Conservation (phyloP, 2,888 invertebrate genomes). For the Tetropium fuscum region DNA sequence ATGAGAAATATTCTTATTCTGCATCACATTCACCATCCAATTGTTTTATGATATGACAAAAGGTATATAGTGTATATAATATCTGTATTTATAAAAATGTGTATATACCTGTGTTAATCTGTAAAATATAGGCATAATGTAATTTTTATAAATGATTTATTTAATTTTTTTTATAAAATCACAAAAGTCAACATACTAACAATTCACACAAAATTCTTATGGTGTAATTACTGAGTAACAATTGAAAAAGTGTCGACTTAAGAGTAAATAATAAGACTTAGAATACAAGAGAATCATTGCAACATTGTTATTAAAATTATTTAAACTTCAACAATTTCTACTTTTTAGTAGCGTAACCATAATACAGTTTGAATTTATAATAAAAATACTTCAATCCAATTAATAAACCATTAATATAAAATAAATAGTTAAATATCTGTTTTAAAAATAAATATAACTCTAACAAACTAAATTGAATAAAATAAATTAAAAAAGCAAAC, state of each 20-base stretch:
- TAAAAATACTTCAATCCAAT: slow-evolving; percentile 48
- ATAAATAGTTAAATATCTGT: slow-evolving; percentile 42
- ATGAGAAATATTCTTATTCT: no score
- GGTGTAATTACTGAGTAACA: slow-evolving; percentile 36
- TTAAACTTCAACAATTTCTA: slow-evolving; percentile 53
- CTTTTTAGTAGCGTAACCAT: slow-evolving; percentile 42
- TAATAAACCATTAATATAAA: slow-evolving; percentile 41
- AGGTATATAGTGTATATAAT: no score
- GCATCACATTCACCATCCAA: no score
- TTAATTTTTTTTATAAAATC: slow-evolving; percentile 63
- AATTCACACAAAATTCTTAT: slow-evolving; percentile 63
- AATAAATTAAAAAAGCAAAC: slow-evolving; percentile 56
- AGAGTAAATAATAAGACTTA: slow-evolving; percentile 32
- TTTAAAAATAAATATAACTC: slow-evolving; percentile 44
- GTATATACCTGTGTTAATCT: no score
- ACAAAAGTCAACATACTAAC: slow-evolving; percentile 66
- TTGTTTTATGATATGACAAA: no score
- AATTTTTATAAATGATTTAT: slow-evolving; percentile 40
- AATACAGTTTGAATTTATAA: slow-evolving; percentile 38
- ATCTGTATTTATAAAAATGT: no score
- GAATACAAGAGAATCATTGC: slow-evolving; percentile 36
- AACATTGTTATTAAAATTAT: slow-evolving; percentile 53
- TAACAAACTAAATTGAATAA: slow-evolving; percentile 38
- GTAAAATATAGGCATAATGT: no score
- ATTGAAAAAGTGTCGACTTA: slow-evolving; percentile 39